Evolutionary conservation across 2,888 invertebrate species (phyloP), one percentile per base, ranked within the genome.

Genomic region (Petrophora chlorosata): DNA sequence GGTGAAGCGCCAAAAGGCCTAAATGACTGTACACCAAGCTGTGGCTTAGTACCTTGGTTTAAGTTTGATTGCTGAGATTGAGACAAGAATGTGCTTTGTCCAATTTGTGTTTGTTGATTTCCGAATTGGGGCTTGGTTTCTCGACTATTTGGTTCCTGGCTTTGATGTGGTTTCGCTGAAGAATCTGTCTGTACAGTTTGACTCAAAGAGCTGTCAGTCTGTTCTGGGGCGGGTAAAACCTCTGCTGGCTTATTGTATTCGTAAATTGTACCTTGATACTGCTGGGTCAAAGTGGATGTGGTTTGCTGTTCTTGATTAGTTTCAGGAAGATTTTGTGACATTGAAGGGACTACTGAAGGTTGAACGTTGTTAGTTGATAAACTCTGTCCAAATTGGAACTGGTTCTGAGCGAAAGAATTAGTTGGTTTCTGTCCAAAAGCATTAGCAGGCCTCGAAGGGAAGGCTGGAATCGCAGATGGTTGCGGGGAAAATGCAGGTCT

Each of bases 221-320:
- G 59, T 15, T 56, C 33, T 16, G 72, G 53, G 19, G 67, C 59
- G 13, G 77, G 67, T 0, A 77, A 52, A 26, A 61, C 59, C 45
- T 70, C 65, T 9, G 67, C 61, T 28, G 85, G 85, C 38, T 85
- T 85, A 26, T 65, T 81, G 49, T 85, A 85, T 51, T 85, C 73
- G 44, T 85, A 84, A 51, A 85, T 60, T 17, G 70, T 63, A n/a
- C 70, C 70, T 7, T 64, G 53, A 30, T 66, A 51, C 42, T 67
- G 62, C 32, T 68, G 65, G 2, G 43, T 56, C 15, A 48, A 25
- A n/a, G 53, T 29, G 10, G 41, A 39, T 8, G 46, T 17, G 12
- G 29, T 33, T 40, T 47, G 47, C 28, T 42, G 46, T 38, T 33
- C 16, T 47, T 29, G 39, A 12, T 28, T 38, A 30, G 39, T 16